These are phyloP conservation scores for Syndactyla subalaris DNA, from an alignment of 2,797 vertebrate species.

Conservation along the genomic window DNA sequence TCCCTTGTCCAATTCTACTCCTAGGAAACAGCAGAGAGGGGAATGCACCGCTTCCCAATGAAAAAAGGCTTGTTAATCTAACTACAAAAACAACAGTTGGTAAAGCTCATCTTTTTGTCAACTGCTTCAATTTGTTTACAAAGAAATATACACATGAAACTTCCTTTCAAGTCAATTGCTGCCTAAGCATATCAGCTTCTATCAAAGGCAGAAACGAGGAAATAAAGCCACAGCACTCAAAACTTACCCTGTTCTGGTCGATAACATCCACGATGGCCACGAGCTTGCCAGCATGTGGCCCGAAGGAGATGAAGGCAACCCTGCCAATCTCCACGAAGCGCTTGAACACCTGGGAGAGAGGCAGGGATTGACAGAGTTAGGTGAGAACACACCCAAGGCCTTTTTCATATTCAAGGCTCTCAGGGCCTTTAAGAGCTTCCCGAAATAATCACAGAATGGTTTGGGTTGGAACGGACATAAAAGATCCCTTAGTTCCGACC, in stretches of 20 bases:
- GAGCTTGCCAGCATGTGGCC: constrained; percentile 92
- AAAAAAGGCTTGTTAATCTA: neutral
- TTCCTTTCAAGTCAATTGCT: neutral
- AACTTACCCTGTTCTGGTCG: constrained; percentile 92
- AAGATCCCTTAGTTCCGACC: accelerated
- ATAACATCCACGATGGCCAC: constrained; percentile 97
- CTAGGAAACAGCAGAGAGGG: neutral
- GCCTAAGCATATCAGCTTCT: accelerated
- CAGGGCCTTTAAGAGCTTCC: too few species aligned
- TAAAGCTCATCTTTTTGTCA: accelerated
- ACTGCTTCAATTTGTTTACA: neutral
- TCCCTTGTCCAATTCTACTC: neutral
- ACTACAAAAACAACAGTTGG: neutral
- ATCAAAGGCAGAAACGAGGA: neutral
- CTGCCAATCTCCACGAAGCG: constrained; percentile 96
- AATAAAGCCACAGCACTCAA: accelerated
- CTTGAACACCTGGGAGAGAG: constrained; percentile 89
- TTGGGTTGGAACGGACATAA: too few species aligned
- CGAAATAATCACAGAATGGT: neutral
- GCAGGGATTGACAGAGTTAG: accelerated
- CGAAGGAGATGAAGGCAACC: constrained; percentile 92
- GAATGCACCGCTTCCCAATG: accelerated
- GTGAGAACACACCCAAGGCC: accelerated
- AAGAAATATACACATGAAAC: neutral
- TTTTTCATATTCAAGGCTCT: accelerated